These are phyloP conservation scores for Caenorhabditis sp. DNA, from an alignment of 2,888 invertebrate genomes.

Conservation along the genomic window DNA sequence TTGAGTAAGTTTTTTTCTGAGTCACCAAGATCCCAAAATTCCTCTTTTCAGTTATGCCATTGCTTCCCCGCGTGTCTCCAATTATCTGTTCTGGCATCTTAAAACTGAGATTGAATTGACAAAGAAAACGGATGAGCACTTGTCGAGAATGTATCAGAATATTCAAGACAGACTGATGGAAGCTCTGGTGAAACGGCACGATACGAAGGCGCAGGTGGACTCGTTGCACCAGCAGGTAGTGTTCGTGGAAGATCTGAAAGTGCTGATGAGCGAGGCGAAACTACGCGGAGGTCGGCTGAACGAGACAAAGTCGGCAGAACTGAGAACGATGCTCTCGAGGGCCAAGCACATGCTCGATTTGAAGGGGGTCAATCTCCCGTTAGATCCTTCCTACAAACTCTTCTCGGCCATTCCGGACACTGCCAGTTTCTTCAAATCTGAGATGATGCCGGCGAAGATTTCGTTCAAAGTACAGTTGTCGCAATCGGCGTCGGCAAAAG, in stretches of 20 bases:
- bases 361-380: slow-evolving; percentile 92
- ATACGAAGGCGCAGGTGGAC: slow-evolving; percentile 31
- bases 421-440: slow-evolving; percentile 94
- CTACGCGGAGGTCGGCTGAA: slow-evolving; percentile 21
- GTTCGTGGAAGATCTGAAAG: slow-evolving; percentile 68
- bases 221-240: slow-evolving; percentile 31
- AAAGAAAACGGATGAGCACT: slow-evolving; percentile 36
- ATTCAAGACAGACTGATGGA: slow-evolving; percentile 51
- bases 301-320: slow-evolving; percentile 49
- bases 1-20: slow-evolving; percentile 58
- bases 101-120: slow-evolving; percentile 67
- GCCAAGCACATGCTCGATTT: slow-evolving; percentile 82
- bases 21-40: no score
- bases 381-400: slow-evolving; percentile 88
- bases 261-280: slow-evolving; percentile 57
- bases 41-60: slow-evolving; percentile 84
- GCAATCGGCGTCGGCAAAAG: slow-evolving; percentile 82
- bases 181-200: slow-evolving; percentile 27
- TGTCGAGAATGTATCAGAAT: slow-evolving; percentile 53
- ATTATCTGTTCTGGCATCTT: slow-evolving; percentile 92
- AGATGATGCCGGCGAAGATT: slow-evolving; percentile 93
- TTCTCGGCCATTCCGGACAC: slow-evolving; percentile 91
- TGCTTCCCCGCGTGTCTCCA: slow-evolving; percentile 90
- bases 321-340: slow-evolving; percentile 57
- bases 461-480: slow-evolving; percentile 83